Base-by-base conservation (phyloP, 2,797 vertebrate genomes). In the Streptopelia turtur region DNA sequence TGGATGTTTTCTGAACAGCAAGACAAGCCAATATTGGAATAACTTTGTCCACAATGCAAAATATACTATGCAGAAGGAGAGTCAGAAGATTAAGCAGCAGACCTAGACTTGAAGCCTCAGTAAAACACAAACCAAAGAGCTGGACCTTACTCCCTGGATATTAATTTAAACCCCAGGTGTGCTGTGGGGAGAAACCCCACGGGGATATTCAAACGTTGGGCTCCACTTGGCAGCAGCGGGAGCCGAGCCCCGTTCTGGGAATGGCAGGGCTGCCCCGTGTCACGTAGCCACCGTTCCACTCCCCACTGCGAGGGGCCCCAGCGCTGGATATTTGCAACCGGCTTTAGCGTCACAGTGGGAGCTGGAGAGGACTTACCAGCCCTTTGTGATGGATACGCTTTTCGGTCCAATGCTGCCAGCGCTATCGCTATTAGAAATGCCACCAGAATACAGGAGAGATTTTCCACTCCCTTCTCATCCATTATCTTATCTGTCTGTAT, bases 401-500 rank as follows among this genome's bases (percentile, higher is more conserved):
- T 86, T 71, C 72, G 52, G 88, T 86, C 87, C 93, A 63, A 87
- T 57, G 93, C 95, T 93, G 89, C 91, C 89, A 89, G 91, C 64
- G 7, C 94, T 86, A 71, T 86, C 59, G 1, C 91, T 89, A 82
- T 90, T 95, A 79, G 90, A 86, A 95, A 91, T 93, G 84, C 89
- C 93, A 84, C 86, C 78, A 74, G 95, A 96, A 93, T 87, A 82
- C 95, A 89, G 91, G 65, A 78, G 27, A 94, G 93, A 94, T 96
- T 96, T 94, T 93, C 91, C 95, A 94, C 93, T 93, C 86, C 79
- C 89, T 93, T 94, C 91, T 96, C 95, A 92, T 91, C 93, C 93
- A 90, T 94, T 95, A 90, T 93, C 89, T 96, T 90, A 79, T 94
- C 93, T 93, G 91, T 94, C 95, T 70, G 91, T 41, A 91, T 94